phyloP scores from a whole-genome alignment of 2,888 invertebrate species.

The Dermolepida albohirtum region DNA sequence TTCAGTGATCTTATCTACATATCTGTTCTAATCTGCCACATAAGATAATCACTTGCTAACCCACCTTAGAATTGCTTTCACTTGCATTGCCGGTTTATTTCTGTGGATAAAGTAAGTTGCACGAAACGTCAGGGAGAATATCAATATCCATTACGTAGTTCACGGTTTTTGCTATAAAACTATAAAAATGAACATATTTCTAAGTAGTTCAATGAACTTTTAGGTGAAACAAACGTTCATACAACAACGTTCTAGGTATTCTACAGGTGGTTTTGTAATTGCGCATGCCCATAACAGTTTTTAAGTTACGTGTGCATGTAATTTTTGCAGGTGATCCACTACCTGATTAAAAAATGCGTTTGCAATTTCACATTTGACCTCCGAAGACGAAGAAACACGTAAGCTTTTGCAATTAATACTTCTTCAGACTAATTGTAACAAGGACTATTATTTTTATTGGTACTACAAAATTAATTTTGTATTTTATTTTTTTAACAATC shows the following conservation, averaged over 20 bases:
- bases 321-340: slow-evolving; percentile 39
- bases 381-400: not conserved
- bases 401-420: too few relatives aligned
- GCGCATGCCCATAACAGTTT: slow-evolving; percentile 44
- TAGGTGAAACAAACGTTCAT: slow-evolving; percentile 49
- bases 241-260: slow-evolving; percentile 48
- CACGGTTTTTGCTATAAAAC: slow-evolving; percentile 45
- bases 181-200: slow-evolving; percentile 50
- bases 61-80: slow-evolving; percentile 47
- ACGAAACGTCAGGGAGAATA: slow-evolving; percentile 45
- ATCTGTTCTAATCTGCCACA: slow-evolving; percentile 47
- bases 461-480: too few relatives aligned
- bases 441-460: too few relatives aligned
- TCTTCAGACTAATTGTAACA: too few relatives aligned
- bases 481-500: too few relatives aligned
- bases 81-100: slow-evolving; percentile 40
- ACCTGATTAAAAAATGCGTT: slow-evolving; percentile 29
- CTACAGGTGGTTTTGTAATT: slow-evolving; percentile 49
- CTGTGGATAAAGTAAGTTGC: slow-evolving; percentile 27
- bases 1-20: slow-evolving; percentile 32
- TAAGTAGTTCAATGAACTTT: slow-evolving; percentile 51
- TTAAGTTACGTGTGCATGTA: slow-evolving; percentile 37
- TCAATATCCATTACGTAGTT: slow-evolving; percentile 48
- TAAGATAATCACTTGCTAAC: slow-evolving; percentile 46
- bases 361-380: slow-evolving; percentile 30